Evolutionary conservation across 2,797 vertebrate genomes (phyloP).

Genomic region (Typhlichthys subterraneus): DNA sequence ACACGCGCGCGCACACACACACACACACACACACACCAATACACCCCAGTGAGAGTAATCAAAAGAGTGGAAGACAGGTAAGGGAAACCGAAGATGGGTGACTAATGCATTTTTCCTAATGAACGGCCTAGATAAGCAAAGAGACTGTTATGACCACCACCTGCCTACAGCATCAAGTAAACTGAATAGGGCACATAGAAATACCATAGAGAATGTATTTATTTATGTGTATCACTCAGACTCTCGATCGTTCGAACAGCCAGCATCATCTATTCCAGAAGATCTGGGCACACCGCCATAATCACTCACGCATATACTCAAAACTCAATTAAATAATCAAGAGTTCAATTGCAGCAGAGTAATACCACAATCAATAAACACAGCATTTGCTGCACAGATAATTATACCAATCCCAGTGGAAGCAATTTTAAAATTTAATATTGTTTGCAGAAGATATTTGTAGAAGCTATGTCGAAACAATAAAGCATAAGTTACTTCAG

Average conservation of each 20-base stretch:
- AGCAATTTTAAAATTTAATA: conserved; percentile 18
- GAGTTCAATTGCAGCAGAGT: conserved; percentile 46
- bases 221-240: conserved; percentile 24
- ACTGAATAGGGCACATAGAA: conserved; percentile 24
- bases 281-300: conserved; percentile 44
- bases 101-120: conserved; percentile 58
- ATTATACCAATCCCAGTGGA: conserved; percentile 45
- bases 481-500: too few relatives aligned
- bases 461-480: too few relatives aligned
- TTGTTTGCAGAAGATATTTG: too few relatives aligned
- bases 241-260: conserved; percentile 53
- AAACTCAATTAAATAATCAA: conserved; percentile 63
- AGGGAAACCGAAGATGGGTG: conserved; percentile 49
- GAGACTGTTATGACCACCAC: conserved; percentile 27
- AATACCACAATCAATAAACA: conserved; percentile 57
- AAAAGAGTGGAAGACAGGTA: neutral
- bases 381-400: conserved; percentile 42
- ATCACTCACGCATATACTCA: conserved; percentile 30
- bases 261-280: conserved; percentile 19
- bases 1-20: neutral
- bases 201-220: conserved; percentile 28
- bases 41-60: neutral
- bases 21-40: neutral
- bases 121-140: conserved; percentile 35
- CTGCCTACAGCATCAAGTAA: conserved; percentile 22